phyloP scores from a whole-genome alignment of 2,113 vertebrate species.

The Amazona vittata region DNA sequence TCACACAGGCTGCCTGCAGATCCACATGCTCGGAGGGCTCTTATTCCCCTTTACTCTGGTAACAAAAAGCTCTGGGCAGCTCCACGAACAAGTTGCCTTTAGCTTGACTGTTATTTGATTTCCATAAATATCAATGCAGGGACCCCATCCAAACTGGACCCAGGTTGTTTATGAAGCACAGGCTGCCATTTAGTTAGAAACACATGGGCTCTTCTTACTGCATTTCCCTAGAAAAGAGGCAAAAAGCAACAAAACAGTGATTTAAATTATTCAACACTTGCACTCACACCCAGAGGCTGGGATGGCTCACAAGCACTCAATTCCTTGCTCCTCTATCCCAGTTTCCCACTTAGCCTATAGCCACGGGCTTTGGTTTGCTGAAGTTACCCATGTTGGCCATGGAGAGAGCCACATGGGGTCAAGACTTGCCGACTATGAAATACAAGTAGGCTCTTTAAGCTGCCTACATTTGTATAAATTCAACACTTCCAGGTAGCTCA shows the following conservation, averaged over 20 bases:
- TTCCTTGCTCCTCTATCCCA: not conserved
- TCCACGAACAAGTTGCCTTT: not conserved
- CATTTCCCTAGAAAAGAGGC: not conserved
- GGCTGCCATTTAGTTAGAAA: constrained; percentile 47
- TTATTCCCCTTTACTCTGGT: not conserved
- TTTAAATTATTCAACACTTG: constrained; percentile 10
- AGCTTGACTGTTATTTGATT: not conserved
- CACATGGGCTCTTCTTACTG: constrained; percentile 9
- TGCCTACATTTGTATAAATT: not conserved
- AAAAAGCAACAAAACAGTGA: not conserved
- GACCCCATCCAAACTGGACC: constrained; percentile 11
- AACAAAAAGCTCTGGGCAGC: not conserved
- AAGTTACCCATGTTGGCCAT: not conserved
- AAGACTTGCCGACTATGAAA: not conserved
- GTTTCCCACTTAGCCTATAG: not conserved
- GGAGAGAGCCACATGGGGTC: not conserved
- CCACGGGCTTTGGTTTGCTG: not conserved
- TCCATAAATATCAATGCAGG: not conserved
- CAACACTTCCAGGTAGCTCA: not conserved
- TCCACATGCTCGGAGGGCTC: not conserved
- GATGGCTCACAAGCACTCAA: not conserved
- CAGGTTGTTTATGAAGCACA: not conserved
- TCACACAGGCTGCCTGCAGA: not conserved
- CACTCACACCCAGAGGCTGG: not conserved
- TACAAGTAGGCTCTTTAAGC: not conserved